Evolutionary conservation across 2,888 invertebrate species (phyloP), one percentile per base, ranked within the genome.

Genomic region (Sinhomidia bicolor): DNA sequence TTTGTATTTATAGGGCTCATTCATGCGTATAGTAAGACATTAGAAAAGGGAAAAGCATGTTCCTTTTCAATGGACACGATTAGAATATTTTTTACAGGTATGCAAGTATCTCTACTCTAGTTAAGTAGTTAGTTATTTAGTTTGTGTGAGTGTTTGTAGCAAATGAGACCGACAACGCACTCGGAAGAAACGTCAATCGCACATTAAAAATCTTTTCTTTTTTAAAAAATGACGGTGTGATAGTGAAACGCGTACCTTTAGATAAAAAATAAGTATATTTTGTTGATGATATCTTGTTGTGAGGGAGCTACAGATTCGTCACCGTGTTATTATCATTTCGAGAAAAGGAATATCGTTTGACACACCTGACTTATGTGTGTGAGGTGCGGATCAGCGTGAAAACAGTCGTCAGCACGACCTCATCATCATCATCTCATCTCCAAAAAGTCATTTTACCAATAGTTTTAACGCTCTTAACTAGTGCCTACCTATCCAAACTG

Each of bases 361-460:
- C 62, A 76, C 62, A 85, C 76, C 47, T 85, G 76, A 78, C 17
- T 62, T n/a, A 12, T 17, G 76, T 62, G 78, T 62, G 68, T 80
- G 85, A 76, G 89, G 88, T 89, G 68, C 68, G 80, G 80, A 89
- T 84, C 60, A 81, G 89, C 85, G 82, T 89, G 85, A 89, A 89
- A 85, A 89, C 81, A 89, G 80, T 85, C 89, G 78, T 89, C 82
- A 74, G n/a, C 47, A 47, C 74, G 74, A 76, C 76, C 32, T 36
- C 51, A 65, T 71, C 23, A 12, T 54, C n/a, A 23, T 7, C 6
- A 32, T 41, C n/a, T 12, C 17, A 44, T 23, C 9, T 36, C 17
- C 54, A 57, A n/a, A 57, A 57, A n/a, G 36, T 79, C 26, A 29
- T 79, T 85, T 76, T 89, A 81, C 68, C 81, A 78, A 82, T 83